phyloP scores from a whole-genome alignment of 2,888 invertebrate species.

The Caradrina kadenii region DNA sequence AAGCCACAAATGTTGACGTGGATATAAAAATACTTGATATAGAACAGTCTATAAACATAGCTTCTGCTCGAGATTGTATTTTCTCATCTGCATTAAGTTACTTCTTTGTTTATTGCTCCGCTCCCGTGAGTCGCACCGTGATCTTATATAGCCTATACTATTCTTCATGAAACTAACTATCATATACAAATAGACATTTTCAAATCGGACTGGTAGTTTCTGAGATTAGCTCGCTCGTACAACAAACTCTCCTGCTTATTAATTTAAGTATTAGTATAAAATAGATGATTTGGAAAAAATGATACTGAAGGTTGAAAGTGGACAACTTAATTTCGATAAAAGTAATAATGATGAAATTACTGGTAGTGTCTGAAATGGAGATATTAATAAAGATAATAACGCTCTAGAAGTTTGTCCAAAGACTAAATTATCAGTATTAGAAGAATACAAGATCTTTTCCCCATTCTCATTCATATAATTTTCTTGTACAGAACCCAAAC shows the following conservation, averaged over 20 bases:
- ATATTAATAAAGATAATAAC: not conserved
- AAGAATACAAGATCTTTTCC: not conserved
- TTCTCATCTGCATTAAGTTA: too few relatives aligned
- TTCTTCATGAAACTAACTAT: too few relatives aligned
- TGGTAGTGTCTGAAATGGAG: not conserved
- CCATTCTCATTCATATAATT: conserved; percentile 5
- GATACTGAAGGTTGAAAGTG: not conserved
- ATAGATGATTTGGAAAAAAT: not conserved
- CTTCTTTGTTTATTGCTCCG: too few relatives aligned
- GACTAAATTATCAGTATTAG: not conserved
- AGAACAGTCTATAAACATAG: too few relatives aligned
- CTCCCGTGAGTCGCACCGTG: too few relatives aligned
- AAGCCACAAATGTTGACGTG: not conserved
- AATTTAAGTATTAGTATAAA: too few relatives aligned
- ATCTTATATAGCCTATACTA: too few relatives aligned
- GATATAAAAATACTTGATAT: not conserved
- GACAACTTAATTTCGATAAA: not conserved
- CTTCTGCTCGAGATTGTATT: too few relatives aligned
- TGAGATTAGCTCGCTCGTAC: too few relatives aligned
- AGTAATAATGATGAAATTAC: not conserved
- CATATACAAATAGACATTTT: too few relatives aligned
- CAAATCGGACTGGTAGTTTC: too few relatives aligned
- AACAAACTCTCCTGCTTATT: too few relatives aligned
- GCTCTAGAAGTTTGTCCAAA: not conserved
- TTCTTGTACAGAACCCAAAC: conserved; percentile 33